Evolutionary conservation across 2,797 vertebrate species (phyloP).

Genomic region (Halcyon badia): DNA sequence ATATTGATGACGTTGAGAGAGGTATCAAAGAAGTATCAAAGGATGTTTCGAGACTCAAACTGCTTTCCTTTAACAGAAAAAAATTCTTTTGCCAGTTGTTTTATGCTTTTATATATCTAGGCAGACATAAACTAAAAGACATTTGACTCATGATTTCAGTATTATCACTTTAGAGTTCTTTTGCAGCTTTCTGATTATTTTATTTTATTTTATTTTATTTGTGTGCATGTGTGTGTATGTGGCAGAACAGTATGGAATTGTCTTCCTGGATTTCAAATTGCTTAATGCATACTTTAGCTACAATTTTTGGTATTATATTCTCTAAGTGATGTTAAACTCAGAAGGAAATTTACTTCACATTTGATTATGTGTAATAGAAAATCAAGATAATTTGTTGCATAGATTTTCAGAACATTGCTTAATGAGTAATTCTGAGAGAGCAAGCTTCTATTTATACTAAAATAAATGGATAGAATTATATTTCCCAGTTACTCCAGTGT

Average conservation of each 20-base stretch:
- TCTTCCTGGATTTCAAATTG: not conserved
- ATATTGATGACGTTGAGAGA: not conserved
- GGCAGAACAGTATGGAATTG: not conserved
- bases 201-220: not conserved
- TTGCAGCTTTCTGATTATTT: not conserved
- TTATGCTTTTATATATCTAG: not conserved
- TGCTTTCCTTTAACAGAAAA: not conserved
- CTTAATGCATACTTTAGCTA: not conserved
- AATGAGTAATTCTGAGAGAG: not conserved
- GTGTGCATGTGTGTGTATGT: not conserved
- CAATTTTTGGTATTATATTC: not conserved
- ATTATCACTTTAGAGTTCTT: not conserved
- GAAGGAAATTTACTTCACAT: not conserved
- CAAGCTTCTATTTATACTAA: not conserved
- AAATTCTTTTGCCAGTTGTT: not conserved
- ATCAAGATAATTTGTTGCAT: not conserved
- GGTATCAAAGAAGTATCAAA: not conserved
- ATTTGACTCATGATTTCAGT: not conserved
- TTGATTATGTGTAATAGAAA: not conserved
- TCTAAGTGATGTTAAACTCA: not conserved
- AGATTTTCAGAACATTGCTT: not conserved
- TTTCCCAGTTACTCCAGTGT: not conserved
- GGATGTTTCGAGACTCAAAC: not conserved
- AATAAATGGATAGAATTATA: not conserved
- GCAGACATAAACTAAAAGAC: not conserved